These are phyloP conservation scores for Triplophysa rosa DNA, from an alignment of 2,113 vertebrate genomes.

Conservation along the genomic window DNA sequence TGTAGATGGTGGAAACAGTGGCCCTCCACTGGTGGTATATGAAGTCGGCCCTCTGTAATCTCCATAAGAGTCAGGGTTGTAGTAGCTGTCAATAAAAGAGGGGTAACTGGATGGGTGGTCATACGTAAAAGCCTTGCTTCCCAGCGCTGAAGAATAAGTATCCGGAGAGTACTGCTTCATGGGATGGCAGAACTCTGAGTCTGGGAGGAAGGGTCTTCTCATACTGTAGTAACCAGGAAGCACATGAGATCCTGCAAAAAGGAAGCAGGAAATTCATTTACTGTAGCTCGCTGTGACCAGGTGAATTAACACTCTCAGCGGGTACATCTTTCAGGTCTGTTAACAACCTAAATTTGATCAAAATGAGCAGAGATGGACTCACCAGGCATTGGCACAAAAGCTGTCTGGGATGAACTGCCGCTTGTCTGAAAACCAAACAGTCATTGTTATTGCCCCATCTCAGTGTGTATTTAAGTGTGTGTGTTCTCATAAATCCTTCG, in stretches of 20 bases:
- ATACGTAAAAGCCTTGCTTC: slow-evolving; percentile 73
- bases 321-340: too few species aligned
- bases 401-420: slow-evolving; percentile 59
- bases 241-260: slow-evolving; percentile 70
- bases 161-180: slow-evolving; percentile 73
- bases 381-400: slow-evolving; percentile 78
- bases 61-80: slow-evolving; percentile 67
- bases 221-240: slow-evolving; percentile 72
- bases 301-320: too few species aligned
- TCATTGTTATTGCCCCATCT: slow-evolving; percentile 24
- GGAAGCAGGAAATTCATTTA: slow-evolving; percentile 40
- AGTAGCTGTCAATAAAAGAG: slow-evolving; percentile 72
- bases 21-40: slow-evolving; percentile 62
- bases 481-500: slow-evolving; percentile 18
- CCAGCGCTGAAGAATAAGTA: slow-evolving; percentile 62
- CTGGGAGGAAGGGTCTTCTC: slow-evolving; percentile 73
- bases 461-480: neutral
- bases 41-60: slow-evolving; percentile 68
- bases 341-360: too few species aligned
- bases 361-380: slow-evolving; percentile 53
- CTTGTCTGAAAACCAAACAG: slow-evolving; percentile 69
- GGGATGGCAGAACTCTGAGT: slow-evolving; percentile 73
- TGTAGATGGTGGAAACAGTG: slow-evolving; percentile 69
- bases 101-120: slow-evolving; percentile 70
- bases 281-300: neutral